Percentiles rank a stretch among this genome's conserved stretches.
Conservation (phyloP, 2,113 vertebrate species). For the Tragelaphus scriptus region DNA sequence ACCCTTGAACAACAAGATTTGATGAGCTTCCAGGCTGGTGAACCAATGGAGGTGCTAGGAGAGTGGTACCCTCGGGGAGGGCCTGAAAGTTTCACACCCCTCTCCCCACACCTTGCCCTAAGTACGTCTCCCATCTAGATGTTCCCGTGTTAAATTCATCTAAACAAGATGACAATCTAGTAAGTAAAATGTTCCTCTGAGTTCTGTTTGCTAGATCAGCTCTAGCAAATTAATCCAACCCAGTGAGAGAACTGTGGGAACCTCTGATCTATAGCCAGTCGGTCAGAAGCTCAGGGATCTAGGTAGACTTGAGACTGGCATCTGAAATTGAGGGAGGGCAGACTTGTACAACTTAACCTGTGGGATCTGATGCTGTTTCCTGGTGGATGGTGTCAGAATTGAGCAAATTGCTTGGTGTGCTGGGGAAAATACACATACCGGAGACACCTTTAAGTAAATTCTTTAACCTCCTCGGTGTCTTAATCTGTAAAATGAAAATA, state of each 20-base stretch:
- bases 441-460: background rate
- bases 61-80: background rate
- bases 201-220: background rate
- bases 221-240: background rate
- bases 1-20: too few relatives aligned
- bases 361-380: background rate
- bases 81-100: background rate
- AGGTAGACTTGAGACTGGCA: background rate
- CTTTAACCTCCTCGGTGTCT: background rate
- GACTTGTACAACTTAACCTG: background rate
- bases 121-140: background rate
- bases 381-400: background rate
- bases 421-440: background rate
- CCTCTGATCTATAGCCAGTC: background rate
- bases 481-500: slow-evolving; percentile 16
- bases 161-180: background rate
- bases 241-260: background rate
- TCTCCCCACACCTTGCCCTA: background rate
- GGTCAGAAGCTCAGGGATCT: background rate
- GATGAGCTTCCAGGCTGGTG: too few relatives aligned
- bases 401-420: background rate
- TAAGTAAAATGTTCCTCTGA: background rate
- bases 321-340: background rate
- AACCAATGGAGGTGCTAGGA: too few relatives aligned
- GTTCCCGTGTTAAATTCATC: background rate